Evolutionary conservation across 1,140 invertebrate genomes (phyloP).

Genomic region (Apis laboriosa): DNA sequence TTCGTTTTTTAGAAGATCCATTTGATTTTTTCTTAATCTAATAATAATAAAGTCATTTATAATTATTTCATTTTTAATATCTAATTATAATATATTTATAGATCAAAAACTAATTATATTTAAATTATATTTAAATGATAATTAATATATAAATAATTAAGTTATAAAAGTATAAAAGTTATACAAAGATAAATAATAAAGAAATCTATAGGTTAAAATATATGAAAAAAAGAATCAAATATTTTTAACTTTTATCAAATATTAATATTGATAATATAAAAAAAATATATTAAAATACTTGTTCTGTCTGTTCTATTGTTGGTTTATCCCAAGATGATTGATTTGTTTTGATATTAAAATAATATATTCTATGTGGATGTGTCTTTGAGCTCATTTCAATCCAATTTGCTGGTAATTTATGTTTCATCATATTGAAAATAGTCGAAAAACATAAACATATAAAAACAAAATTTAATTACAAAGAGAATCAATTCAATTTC

Average conservation of each 20-base stretch:
- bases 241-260: neutral
- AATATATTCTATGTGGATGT: conserved; percentile 69
- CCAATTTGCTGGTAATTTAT: conserved; percentile 68
- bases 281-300: conserved; percentile 29
- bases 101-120: neutral
- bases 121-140: neutral
- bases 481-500: neutral
- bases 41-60: neutral
- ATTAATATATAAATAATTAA: no score
- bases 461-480: neutral
- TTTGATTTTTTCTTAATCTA: neutral
- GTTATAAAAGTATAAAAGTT: no score
- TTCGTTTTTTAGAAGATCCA: neutral
- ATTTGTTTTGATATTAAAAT: conserved; percentile 72
- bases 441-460: neutral
- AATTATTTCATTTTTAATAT: neutral
- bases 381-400: conserved; percentile 65
- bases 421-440: conserved; percentile 49
- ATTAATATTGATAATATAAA: neutral
- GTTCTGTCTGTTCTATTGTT: neutral
- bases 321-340: conserved; percentile 67
- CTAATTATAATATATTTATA: neutral
- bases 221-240: neutral
- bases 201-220: neutral
- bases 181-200: neutral